Base-by-base conservation (phyloP, 2,888 invertebrate genomes). In the Seira ritae region DNA sequence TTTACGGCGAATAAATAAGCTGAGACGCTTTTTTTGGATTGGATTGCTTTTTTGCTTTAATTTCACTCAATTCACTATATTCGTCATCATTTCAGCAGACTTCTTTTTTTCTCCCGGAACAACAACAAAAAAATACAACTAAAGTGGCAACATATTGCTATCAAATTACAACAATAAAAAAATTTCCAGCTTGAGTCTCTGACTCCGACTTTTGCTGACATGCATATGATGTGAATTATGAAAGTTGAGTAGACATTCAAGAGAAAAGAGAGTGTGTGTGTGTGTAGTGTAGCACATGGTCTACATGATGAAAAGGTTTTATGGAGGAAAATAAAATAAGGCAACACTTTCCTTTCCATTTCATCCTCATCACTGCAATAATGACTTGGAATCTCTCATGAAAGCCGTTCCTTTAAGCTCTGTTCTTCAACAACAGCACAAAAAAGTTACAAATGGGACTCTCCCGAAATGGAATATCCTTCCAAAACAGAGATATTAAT, bases 91-190 rank as follows among this genome's bases (percentile, higher is more conserved):
- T 31, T 8, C 8, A 31, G 31, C 31, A n/a, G n/a, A n/a, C n/a
- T n/a, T n/a, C n/a, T n/a, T 31, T 31, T 31, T 31, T 31, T 31
- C 31, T 31, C 31, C 31, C 8, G 31, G 8, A 31, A 31, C 31
- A 31, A 31, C 31, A 31, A n/a, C n/a, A n/a, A 42, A 55, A 55
- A 55, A 55, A 55, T 31, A 2, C 31, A 55, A 55, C 55, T 55
- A 55, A 55, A 55, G 80, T 80, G 80, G 80, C 74, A 80, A 74
- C 80, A 80, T 80, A 74, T 80, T 80, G 80, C 66, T 73, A 73
- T 80, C 74, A 73, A 73, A 80, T 80, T 74, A 72, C 72, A 79
- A 72, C 66, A 71, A 68, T 67, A 69, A 72, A 46, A 62, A 66
- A 22, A 46, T 17, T 12, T 31, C 55, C 8, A 31, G 8, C 3